These are phyloP conservation scores for Neoascia interrupta DNA, from an alignment of 2,888 invertebrate species.

Conservation along the genomic window DNA sequence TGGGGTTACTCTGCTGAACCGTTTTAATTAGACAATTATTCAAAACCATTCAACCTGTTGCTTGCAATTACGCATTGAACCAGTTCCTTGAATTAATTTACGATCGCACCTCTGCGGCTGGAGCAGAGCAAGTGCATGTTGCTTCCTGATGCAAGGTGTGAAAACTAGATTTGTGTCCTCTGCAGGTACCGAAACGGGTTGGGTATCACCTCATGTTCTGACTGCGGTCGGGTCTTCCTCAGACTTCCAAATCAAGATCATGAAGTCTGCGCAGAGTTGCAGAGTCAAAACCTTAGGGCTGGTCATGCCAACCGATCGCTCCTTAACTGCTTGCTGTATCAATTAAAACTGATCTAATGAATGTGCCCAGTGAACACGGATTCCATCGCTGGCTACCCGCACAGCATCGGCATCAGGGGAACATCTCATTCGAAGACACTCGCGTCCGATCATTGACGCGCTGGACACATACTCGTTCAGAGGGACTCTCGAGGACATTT, in stretches of 20 bases:
- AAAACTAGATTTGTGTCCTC: slow-evolving; percentile 54
- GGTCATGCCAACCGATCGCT: slow-evolving; percentile 3
- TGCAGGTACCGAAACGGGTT: slow-evolving; percentile 33
- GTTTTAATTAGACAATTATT: slow-evolving; percentile 60
- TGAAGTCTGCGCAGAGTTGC: too few relatives aligned
- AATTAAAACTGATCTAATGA: slow-evolving; percentile 68
- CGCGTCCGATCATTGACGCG: slow-evolving; percentile 20
- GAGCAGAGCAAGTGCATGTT: too few relatives aligned
- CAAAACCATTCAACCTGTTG: slow-evolving; percentile 57
- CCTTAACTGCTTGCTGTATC: slow-evolving; percentile 41
- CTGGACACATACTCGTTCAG: background rate
- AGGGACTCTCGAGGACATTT: slow-evolving; percentile 36
- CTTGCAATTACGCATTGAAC: slow-evolving; percentile 46
- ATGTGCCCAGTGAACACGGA: slow-evolving; percentile 63
- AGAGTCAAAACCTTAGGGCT: too few relatives aligned
- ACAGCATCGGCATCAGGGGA: slow-evolving; percentile 5
- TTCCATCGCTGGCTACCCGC: slow-evolving; percentile 39
- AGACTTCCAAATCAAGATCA: slow-evolving; percentile 65
- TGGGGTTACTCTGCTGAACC: slow-evolving; percentile 1
- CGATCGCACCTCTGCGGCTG: background rate
- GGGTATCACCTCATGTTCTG: background rate
- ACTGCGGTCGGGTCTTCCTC: background rate
- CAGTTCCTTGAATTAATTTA: slow-evolving; percentile 48
- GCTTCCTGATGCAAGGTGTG: slow-evolving; percentile 41
- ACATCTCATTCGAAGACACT: slow-evolving; percentile 60